Evolutionary conservation across 2,113 vertebrate genomes (phyloP).

Genomic region (Beaufortia kweichowensis): DNA sequence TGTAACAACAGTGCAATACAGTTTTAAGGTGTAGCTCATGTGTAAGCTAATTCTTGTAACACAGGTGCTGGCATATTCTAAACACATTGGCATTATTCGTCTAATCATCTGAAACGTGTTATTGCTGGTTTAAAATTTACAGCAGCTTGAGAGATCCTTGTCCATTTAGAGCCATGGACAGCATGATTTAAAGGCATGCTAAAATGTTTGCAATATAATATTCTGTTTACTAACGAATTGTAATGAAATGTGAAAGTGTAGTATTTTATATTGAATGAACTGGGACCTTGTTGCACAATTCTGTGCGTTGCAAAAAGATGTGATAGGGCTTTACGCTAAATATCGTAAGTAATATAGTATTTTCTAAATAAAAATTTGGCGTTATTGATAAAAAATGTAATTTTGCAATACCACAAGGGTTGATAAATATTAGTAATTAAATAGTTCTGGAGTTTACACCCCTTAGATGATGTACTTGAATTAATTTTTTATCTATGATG

Average conservation of each 20-base stretch:
- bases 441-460: slow-evolving; percentile 14
- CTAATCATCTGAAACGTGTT: not conserved
- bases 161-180: not conserved
- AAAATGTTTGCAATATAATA: not conserved
- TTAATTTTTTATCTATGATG: not conserved
- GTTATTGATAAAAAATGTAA: not conserved
- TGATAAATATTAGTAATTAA: not conserved
- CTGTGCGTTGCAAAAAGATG: not conserved
- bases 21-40: not conserved
- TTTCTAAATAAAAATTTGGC: not conserved
- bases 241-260: slow-evolving; percentile 2
- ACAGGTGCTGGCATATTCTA: not conserved
- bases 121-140: not conserved
- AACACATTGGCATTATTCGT: not conserved
- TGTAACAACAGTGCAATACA: slow-evolving; percentile 4
- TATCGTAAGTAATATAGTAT: not conserved
- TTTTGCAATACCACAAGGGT: not conserved
- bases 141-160: not conserved
- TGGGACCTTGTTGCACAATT: not conserved
- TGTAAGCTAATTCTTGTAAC: slow-evolving; percentile 16
- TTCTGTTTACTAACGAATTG: not conserved
- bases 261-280: not conserved
- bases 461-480: slow-evolving; percentile 3
- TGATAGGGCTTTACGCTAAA: not conserved
- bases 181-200: slow-evolving; percentile 25